phyloP scores from a whole-genome alignment of 1,140 invertebrate species.

The Atta colombica region DNA sequence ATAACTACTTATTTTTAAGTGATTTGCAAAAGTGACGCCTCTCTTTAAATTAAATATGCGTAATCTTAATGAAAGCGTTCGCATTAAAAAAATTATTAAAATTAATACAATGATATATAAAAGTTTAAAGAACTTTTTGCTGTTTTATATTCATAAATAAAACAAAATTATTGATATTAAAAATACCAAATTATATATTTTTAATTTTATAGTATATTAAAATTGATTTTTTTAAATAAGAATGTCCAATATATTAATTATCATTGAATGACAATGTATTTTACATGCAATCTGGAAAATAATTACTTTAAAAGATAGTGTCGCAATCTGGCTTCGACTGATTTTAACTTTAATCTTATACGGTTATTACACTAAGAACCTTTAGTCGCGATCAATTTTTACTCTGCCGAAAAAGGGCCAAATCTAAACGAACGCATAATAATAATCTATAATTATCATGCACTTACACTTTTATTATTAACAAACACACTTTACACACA shows the following conservation, averaged over 20 bases:
- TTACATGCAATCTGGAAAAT: constrained; percentile 73
- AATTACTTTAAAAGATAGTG: constrained; percentile 60
- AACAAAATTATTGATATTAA: constrained; percentile 1
- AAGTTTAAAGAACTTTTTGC: no score
- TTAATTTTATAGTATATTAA: constrained; percentile 6
- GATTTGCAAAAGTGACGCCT: neutral
- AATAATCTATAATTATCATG: constrained; percentile 80
- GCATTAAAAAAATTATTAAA: neutral
- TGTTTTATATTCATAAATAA: no score
- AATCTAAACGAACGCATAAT: constrained; percentile 78
- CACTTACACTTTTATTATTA: constrained; percentile 77
- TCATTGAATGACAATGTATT: constrained; percentile 14
- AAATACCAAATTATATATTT: neutral
- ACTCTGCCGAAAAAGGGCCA: constrained; percentile 81
- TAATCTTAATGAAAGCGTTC: neutral
- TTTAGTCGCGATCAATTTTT: constrained; percentile 78
- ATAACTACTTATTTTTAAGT: neutral
- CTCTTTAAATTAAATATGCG: constrained; percentile 9
- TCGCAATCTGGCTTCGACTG: constrained; percentile 81
- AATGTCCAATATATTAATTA: neutral
- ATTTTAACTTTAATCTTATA: constrained; percentile 78
- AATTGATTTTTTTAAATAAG: constrained; percentile 12
- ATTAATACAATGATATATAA: neutral
- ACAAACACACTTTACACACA: constrained; percentile 60
- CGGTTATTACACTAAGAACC: constrained; percentile 72